Percentiles rank a stretch among this genome's conserved stretches.
Evolutionary conservation across 2,888 invertebrate genomes (phyloP).

Genomic region (Ptychoptera albimana): DNA sequence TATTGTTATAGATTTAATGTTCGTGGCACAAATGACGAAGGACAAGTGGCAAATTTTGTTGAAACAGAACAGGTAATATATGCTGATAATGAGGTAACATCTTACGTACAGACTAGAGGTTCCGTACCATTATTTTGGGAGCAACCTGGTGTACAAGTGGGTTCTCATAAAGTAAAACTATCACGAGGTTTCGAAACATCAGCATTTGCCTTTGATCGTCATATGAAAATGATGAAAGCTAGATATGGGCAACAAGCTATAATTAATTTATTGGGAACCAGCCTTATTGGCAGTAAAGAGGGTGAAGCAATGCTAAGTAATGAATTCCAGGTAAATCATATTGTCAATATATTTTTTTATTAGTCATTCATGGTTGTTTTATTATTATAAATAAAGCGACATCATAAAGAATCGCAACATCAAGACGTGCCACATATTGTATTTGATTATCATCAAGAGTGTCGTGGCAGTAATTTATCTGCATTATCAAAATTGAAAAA

Average conservation of each 20-base stretch:
- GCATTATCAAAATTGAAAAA: conserved; percentile 69
- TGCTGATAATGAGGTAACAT: conserved; percentile 78
- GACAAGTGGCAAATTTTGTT: conserved; percentile 98
- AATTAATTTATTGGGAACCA: conserved; percentile 82
- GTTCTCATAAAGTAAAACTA: conserved; percentile 95
- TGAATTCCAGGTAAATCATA: conserved; percentile 72
- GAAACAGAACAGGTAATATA: conserved; percentile 97
- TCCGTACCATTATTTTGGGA: conserved; percentile 99
- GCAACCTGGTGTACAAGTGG: conserved; percentile 96
- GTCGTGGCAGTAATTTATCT: conserved; percentile 63
- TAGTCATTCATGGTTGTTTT: too few species aligned
- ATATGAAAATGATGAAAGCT: conserved; percentile 68
- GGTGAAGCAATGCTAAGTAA: conserved; percentile 92
- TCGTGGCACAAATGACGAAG: conserved; percentile 96
- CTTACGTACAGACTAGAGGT: conserved; percentile 84
- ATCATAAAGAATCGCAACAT: conserved; percentile 52
- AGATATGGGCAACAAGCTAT: conserved; percentile 85
- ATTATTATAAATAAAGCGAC: conserved; percentile 25
- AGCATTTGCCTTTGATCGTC: conserved; percentile 82
- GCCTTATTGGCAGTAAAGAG: conserved; percentile 86
- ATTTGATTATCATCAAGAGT: conserved; percentile 95
- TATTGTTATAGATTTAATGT: conserved; percentile 58
- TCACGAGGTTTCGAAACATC: conserved; percentile 92
- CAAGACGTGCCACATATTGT: conserved; percentile 73
- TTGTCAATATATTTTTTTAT: too few species aligned